Conservation (phyloP, 2,888 invertebrate species). For the Eueremaeus valkanovi region DNA sequence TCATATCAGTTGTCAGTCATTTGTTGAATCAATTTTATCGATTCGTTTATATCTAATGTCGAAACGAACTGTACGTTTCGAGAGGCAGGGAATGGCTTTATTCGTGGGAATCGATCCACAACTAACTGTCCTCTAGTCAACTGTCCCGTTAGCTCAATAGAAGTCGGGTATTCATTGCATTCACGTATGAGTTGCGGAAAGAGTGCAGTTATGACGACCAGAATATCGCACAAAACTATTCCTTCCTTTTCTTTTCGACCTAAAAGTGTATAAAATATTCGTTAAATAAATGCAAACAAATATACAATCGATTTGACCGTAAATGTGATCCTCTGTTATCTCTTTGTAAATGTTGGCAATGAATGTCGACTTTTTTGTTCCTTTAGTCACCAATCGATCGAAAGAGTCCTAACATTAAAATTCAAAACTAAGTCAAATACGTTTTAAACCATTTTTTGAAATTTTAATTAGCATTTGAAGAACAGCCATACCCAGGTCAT, state of each 20-base stretch:
- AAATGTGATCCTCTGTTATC: not conserved
- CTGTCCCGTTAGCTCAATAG: conserved; percentile 35
- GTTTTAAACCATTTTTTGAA: not conserved
- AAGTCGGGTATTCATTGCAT: not conserved
- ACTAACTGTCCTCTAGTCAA: conserved; percentile 37
- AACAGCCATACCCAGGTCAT: conserved; percentile 50
- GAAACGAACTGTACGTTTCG: not conserved
- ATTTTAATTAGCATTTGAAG: not conserved
- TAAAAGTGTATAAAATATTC: not conserved
- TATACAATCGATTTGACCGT: not conserved
- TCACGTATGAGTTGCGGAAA: conserved; percentile 26
- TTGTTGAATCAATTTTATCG: not conserved
- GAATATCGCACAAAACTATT: conserved; percentile 39
- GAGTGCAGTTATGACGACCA: conserved; percentile 37
- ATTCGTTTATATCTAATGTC: not conserved
- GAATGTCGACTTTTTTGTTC: conserved; percentile 37
- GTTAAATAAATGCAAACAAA: not conserved
- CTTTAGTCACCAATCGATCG: not conserved
- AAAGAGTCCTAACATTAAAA: conserved; percentile 34
- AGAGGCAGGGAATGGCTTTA: not conserved
- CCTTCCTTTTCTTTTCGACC: not conserved
- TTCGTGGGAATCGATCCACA: conserved; percentile 6
- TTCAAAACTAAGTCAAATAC: no score
- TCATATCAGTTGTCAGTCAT: not conserved
- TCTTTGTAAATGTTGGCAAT: conserved; percentile 5